These are phyloP conservation scores for Aurelia coerulea DNA, from an alignment of 30 jellyfish, hydroid and myxozoan genomes.

Conservation along the genomic window DNA sequence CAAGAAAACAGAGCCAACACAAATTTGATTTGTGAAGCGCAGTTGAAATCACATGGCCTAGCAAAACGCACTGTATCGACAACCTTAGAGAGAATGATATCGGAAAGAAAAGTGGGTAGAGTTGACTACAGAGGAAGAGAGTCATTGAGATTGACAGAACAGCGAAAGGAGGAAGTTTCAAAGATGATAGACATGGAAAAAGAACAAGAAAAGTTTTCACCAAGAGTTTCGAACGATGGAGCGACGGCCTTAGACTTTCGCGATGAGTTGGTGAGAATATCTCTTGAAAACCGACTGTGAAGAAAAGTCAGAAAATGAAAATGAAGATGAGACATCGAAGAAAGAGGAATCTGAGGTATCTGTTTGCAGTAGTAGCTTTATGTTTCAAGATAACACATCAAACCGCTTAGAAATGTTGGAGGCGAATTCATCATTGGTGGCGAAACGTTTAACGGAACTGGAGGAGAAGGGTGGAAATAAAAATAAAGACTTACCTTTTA, in stretches of 20 bases:
- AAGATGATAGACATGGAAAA: not conserved
- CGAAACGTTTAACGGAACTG: constrained; percentile 5
- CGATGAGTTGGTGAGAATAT: constrained; percentile 35
- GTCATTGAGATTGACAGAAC: constrained; percentile 1
- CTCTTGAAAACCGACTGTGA: constrained; percentile 10
- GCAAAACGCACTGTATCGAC: constrained; percentile 7
- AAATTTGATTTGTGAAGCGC: not conserved
- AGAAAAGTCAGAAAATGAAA: constrained; percentile 1
- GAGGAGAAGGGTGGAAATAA: not conserved
- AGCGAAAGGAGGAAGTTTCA: constrained; percentile 5
- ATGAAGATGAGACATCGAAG: not conserved
- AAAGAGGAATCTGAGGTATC: constrained; percentile 4
- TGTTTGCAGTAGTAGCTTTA: constrained; percentile 3
- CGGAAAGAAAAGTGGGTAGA: not conserved
- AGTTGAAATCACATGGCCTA: constrained; percentile 1
- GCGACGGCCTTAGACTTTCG: constrained; percentile 33
- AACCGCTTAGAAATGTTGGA: not conserved
- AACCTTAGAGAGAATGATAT: too few relatives aligned
- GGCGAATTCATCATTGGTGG: not conserved
- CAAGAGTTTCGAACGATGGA: constrained; percentile 34
- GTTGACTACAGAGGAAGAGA: constrained; percentile 5
- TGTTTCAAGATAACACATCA: not conserved
- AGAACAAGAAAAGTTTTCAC: constrained; percentile 28
- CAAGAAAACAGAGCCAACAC: constrained; percentile 1
- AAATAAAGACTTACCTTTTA: not conserved